phyloP scores from a whole-genome alignment of 2,888 invertebrate genomes.

The Didymodactylos carnosus region DNA sequence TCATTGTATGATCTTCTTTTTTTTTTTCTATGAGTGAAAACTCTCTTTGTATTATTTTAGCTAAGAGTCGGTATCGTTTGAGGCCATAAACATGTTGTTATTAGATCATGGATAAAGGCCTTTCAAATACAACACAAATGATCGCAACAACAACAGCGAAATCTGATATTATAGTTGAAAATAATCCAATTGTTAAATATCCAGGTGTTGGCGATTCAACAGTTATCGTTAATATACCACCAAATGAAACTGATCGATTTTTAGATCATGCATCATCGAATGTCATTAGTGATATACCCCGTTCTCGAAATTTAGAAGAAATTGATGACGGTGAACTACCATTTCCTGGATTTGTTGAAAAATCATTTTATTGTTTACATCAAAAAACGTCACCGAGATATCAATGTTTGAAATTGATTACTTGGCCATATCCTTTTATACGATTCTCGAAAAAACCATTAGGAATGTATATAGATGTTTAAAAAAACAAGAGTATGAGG shows the following conservation, averaged over 20 bases:
- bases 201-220: background rate
- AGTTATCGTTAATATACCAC: background rate
- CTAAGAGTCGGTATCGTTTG: background rate
- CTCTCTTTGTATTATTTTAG: background rate
- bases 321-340: constrained; percentile 42
- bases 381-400: constrained; percentile 72
- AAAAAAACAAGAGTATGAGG: too few relatives aligned
- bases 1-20: background rate
- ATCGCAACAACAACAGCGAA: too few relatives aligned
- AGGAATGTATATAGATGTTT: too few relatives aligned
- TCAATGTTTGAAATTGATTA: constrained; percentile 86
- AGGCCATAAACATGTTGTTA: background rate
- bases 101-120: background rate
- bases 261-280: background rate
- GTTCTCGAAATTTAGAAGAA: background rate
- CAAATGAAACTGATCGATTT: background rate
- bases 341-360: constrained; percentile 72
- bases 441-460: too few relatives aligned
- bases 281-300: background rate
- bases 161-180: too few relatives aligned
- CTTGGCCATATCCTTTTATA: too few relatives aligned
- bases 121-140: background rate
- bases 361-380: constrained; percentile 63
- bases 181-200: background rate
- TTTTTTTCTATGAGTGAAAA: background rate